phyloP scores from a whole-genome alignment of 2,797 vertebrate genomes.

The Betta splendens region DNA sequence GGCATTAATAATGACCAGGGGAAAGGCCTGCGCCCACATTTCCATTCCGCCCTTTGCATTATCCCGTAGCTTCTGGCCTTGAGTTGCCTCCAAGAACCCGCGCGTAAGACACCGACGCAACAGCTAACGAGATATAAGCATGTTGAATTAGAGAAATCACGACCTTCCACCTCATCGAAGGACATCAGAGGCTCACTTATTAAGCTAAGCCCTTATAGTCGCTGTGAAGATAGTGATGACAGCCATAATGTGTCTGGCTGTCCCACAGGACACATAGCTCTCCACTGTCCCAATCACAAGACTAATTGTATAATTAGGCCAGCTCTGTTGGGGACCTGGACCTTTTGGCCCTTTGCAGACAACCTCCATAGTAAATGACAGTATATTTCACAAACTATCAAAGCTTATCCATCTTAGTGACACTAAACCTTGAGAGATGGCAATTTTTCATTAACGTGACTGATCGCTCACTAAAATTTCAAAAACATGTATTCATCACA shows the following conservation, averaged over 20 bases:
- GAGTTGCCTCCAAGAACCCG: neutral
- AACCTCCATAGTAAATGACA: constrained; percentile 82
- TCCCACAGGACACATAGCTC: constrained; percentile 80
- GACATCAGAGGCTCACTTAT: constrained; percentile 29
- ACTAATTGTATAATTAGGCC: constrained; percentile 86
- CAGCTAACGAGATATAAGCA: neutral
- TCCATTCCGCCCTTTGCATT: constrained; percentile 4
- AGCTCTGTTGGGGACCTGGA: constrained; percentile 77
- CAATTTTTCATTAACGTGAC: constrained; percentile 57
- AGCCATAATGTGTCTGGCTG: constrained; percentile 77
- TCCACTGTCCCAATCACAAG: constrained; percentile 81
- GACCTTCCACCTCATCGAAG: constrained; percentile 11
- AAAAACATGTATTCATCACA: constrained; percentile 7
- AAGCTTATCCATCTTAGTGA: constrained; percentile 80
- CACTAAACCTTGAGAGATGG: constrained; percentile 63
- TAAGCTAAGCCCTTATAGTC: constrained; percentile 36
- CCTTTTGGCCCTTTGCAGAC: constrained; percentile 81
- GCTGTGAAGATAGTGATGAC: constrained; percentile 76
- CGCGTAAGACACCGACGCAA: neutral
- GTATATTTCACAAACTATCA: constrained; percentile 76
- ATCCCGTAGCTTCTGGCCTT: constrained; percentile 5
- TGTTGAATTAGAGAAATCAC: constrained; percentile 15
- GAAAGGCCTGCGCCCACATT: constrained; percentile 23
- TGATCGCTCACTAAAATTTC: constrained; percentile 37
- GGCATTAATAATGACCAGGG: constrained; percentile 45